Evolutionary conservation across 2,888 invertebrate genomes (phyloP).

Genomic region (Eupsilia transversa): DNA sequence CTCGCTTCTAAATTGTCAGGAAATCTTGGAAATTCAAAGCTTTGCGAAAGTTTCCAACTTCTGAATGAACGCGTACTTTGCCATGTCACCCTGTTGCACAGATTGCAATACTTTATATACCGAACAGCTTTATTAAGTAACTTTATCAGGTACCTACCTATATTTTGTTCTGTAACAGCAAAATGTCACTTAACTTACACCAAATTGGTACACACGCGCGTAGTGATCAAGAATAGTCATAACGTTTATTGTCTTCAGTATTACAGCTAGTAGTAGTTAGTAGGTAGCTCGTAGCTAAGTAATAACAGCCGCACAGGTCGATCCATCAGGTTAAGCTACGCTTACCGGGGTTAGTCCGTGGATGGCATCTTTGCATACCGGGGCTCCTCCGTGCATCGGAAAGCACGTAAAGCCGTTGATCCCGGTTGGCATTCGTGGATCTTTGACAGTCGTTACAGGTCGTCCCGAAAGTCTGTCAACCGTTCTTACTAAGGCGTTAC

Average conservation of each 20-base stretch:
- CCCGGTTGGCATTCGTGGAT: too few species aligned
- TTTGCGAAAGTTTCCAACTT: slow-evolving; percentile 30
- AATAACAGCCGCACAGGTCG: too few species aligned
- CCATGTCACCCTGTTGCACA: slow-evolving; percentile 6
- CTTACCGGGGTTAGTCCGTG: too few species aligned
- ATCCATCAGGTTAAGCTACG: too few species aligned
- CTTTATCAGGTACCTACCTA: background rate
- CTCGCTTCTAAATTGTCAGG: background rate
- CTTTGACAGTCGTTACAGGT: too few species aligned
- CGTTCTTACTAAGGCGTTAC: too few species aligned
- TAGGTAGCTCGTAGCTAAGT: too few species aligned
- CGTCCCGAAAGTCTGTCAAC: too few species aligned
- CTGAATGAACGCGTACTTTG: slow-evolving; percentile 1
- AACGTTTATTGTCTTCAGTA: background rate
- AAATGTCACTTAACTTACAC: background rate
- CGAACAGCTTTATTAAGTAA: background rate
- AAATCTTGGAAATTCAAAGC: slow-evolving; percentile 14
- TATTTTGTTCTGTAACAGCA: background rate
- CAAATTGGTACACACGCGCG: background rate
- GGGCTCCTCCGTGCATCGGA: too few species aligned
- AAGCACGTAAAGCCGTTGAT: too few species aligned
- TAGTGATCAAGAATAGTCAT: background rate
- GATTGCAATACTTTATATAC: slow-evolving; percentile 1
- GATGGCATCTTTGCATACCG: too few species aligned
- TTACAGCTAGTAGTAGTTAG: background rate